Evolutionary conservation across 2,113 vertebrate genomes (phyloP).

Genomic region (Lagopus muta): DNA sequence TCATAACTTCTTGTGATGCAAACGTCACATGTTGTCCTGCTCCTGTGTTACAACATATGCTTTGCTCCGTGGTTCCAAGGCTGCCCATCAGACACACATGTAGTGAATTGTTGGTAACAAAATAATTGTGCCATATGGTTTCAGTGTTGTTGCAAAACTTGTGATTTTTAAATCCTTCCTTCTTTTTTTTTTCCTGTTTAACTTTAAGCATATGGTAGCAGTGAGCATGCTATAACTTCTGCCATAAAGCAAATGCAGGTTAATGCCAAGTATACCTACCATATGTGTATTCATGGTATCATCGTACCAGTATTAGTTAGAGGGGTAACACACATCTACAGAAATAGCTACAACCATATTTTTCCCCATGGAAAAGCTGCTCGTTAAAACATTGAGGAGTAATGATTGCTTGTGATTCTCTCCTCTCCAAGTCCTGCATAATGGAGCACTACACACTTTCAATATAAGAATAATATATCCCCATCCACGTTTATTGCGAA

Average conservation of each 20-base stretch:
- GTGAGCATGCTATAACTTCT: neutral
- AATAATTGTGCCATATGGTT: neutral
- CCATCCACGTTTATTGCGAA: neutral
- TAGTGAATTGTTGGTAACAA: neutral
- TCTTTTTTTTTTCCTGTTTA: neutral
- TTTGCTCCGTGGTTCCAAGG: neutral
- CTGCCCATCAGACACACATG: neutral
- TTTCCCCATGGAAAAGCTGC: neutral
- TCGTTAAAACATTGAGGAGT: neutral
- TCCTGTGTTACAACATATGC: neutral
- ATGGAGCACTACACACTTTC: neutral
- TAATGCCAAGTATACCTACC: neutral
- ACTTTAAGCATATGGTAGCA: neutral
- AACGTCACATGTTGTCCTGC: neutral
- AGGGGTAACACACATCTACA: fast-evolving
- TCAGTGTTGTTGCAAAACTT: neutral
- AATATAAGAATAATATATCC: neutral
- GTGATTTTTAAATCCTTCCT: neutral
- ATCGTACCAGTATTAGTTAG: neutral
- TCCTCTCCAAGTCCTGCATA: neutral
- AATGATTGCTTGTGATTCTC: neutral
- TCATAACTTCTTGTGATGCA: neutral
- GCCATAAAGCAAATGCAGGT: neutral
- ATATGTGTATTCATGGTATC: neutral
- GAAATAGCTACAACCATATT: neutral